Percentiles rank a stretch among this genome's conserved stretches.
phyloP scores from a whole-genome alignment of 2,888 invertebrate genomes.

The Drosophila maculinotata region DNA sequence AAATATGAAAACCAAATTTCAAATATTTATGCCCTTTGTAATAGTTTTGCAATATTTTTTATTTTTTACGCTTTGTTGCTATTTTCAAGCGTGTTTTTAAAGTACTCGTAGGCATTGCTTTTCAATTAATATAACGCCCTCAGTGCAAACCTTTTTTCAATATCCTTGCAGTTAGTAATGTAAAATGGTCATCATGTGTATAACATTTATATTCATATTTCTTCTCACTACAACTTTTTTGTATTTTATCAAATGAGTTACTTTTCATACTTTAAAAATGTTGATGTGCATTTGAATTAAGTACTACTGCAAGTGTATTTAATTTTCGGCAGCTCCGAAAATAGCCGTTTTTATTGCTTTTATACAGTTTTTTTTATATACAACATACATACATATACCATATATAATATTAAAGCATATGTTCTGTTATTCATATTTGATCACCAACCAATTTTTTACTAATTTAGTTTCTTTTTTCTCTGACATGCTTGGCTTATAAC shows the following conservation, averaged over 20 bases:
- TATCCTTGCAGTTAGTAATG: slow-evolving; percentile 40
- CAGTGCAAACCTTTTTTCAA: slow-evolving; percentile 13
- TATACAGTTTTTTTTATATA: slow-evolving; percentile 13
- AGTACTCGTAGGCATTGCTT: slow-evolving; percentile 33
- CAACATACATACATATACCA: neutral
- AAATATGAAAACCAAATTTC: slow-evolving; percentile 20
- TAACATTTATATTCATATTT: neutral
- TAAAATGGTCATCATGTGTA: neutral
- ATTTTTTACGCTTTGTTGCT: slow-evolving; percentile 18
- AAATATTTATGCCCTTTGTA: slow-evolving; percentile 47
- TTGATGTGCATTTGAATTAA: neutral
- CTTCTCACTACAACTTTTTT: neutral
- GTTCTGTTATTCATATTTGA: slow-evolving; percentile 41
- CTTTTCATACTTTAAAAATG: too few relatives aligned
- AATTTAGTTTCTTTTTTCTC: slow-evolving; percentile 84
- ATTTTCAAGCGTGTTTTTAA: slow-evolving; percentile 17
- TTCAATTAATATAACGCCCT: slow-evolving; percentile 45
- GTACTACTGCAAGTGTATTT: slow-evolving; percentile 10
- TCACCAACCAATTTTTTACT: slow-evolving; percentile 75
- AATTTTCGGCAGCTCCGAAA: slow-evolving; percentile 17
- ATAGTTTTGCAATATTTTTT: slow-evolving; percentile 9
- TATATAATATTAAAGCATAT: slow-evolving; percentile 20
- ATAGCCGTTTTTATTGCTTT: neutral
- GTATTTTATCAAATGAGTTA: too few relatives aligned
- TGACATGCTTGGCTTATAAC: slow-evolving; percentile 83